Percentiles rank a stretch among this genome's conserved stretches.
Conservation (phyloP, 2,113 vertebrate species). For the Athene noctua region DNA sequence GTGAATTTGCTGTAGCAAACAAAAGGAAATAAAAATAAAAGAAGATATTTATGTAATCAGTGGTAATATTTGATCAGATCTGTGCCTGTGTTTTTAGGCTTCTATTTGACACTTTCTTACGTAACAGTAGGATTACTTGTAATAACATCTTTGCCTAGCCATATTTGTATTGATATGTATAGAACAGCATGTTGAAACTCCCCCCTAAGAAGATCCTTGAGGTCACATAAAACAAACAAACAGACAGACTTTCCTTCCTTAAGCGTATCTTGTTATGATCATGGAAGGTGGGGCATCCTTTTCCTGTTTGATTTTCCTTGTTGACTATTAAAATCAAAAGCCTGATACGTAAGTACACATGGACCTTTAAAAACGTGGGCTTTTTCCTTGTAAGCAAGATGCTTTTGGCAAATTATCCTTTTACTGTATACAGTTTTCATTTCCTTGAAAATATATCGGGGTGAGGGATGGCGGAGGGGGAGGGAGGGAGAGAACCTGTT, state of each 20-base stretch:
- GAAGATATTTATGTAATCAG: not conserved
- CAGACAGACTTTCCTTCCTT: conserved; percentile 15
- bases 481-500: not conserved
- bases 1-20: not conserved
- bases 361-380: not conserved
- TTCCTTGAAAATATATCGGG: conserved; percentile 33
- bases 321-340: conserved; percentile 36
- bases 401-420: conserved; percentile 26
- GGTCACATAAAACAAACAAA: conserved; percentile 34
- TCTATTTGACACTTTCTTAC: not conserved
- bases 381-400: not conserved
- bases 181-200: not conserved
- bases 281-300: not conserved
- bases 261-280: not conserved
- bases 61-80: not conserved
- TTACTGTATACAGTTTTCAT: not conserved
- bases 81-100: not conserved
- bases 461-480: not conserved
- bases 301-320: not conserved
- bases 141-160: not conserved
- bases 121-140: not conserved
- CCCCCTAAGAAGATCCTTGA: conserved; percentile 12
- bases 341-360: not conserved
- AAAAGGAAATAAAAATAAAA: conserved; percentile 24
- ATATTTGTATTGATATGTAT: conserved; percentile 44